Evolutionary conservation across 2,113 vertebrate species (phyloP).

Genomic region (Anarrhichthys ocellatus): DNA sequence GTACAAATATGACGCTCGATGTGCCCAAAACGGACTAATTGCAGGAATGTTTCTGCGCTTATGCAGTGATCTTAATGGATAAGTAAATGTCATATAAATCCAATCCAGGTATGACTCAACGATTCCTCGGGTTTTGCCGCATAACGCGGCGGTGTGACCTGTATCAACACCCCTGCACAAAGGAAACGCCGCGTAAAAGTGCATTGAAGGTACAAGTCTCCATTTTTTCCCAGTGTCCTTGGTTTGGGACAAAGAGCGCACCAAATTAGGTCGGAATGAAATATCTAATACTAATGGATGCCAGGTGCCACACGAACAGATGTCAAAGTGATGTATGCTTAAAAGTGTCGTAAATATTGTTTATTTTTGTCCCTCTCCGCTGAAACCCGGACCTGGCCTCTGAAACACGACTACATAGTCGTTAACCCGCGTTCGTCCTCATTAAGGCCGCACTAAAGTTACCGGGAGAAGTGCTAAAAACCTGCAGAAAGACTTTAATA

Average conservation of each 20-base stretch:
- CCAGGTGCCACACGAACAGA: slow-evolving; percentile 80
- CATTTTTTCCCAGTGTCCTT: slow-evolving; percentile 41
- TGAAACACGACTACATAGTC: slow-evolving; percentile 78
- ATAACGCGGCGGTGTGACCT: slow-evolving; percentile 51
- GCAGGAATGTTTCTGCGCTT: slow-evolving; percentile 41
- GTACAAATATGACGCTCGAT: slow-evolving; percentile 12
- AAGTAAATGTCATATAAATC: slow-evolving; percentile 53
- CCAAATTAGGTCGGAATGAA: slow-evolving; percentile 70
- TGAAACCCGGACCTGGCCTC: slow-evolving; percentile 65
- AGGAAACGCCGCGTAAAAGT: slow-evolving; percentile 45
- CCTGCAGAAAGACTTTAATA: slow-evolving; percentile 76
- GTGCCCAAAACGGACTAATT: slow-evolving; percentile 53
- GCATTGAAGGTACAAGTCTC: slow-evolving; percentile 32
- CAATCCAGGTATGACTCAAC: slow-evolving; percentile 63
- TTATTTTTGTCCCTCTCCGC: slow-evolving; percentile 71
- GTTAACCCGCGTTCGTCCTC: slow-evolving; percentile 84
- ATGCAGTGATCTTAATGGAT: slow-evolving; percentile 30
- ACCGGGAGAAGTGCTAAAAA: slow-evolving; percentile 79
- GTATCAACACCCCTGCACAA: slow-evolving; percentile 70
- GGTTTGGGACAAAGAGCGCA: slow-evolving; percentile 53
- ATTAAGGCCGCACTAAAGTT: slow-evolving; percentile 82
- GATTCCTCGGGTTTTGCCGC: slow-evolving; percentile 28
- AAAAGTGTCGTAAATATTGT: slow-evolving; percentile 83
- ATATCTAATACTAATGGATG: slow-evolving; percentile 81
- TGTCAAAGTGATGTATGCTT: slow-evolving; percentile 84